Evolutionary conservation across 92 coral and sea anemone genomes (phyloP).

Genomic region (Chrysogorgia sp.): DNA sequence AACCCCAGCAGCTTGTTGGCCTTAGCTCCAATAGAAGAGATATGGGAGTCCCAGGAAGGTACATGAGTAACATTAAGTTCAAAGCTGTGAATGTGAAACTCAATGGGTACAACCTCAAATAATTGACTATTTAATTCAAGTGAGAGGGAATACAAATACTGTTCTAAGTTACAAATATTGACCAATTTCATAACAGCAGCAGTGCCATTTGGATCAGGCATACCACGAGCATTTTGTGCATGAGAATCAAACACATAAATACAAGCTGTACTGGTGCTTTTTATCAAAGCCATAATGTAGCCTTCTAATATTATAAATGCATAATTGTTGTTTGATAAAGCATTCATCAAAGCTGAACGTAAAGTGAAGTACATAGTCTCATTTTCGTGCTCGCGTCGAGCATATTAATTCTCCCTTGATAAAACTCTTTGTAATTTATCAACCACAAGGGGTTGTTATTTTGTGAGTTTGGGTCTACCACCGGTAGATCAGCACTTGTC

Average conservation of each 20-base stretch:
- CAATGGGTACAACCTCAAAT: slow-evolving; percentile 69
- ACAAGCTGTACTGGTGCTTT: slow-evolving; percentile 20
- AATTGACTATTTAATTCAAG: slow-evolving; percentile 53
- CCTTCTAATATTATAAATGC: slow-evolving; percentile 60
- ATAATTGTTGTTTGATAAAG: slow-evolving; percentile 57
- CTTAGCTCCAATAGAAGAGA: too few relatives aligned
- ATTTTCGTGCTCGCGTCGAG: too few relatives aligned
- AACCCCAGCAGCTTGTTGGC: too few relatives aligned
- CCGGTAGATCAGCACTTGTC: slow-evolving; percentile 9
- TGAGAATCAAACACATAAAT: slow-evolving; percentile 70
- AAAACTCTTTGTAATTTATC: too few relatives aligned
- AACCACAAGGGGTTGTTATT: background rate
- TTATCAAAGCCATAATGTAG: slow-evolving; percentile 66
- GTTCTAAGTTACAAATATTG: slow-evolving; percentile 54
- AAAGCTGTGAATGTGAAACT: slow-evolving; percentile 40
- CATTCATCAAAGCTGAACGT: too few relatives aligned
- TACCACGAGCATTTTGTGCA: slow-evolving; percentile 64
- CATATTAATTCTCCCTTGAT: too few relatives aligned
- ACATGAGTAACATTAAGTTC: too few relatives aligned
- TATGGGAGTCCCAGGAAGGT: too few relatives aligned
- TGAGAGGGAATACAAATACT: slow-evolving; percentile 62
- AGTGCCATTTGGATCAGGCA: slow-evolving; percentile 70
- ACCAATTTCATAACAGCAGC: slow-evolving; percentile 76
- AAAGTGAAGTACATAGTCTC: too few relatives aligned
- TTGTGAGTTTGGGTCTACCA: slow-evolving; percentile 3